These are phyloP conservation scores for Tachypleus tridentatus DNA, from an alignment of 1,140 invertebrate genomes.

Conservation along the genomic window DNA sequence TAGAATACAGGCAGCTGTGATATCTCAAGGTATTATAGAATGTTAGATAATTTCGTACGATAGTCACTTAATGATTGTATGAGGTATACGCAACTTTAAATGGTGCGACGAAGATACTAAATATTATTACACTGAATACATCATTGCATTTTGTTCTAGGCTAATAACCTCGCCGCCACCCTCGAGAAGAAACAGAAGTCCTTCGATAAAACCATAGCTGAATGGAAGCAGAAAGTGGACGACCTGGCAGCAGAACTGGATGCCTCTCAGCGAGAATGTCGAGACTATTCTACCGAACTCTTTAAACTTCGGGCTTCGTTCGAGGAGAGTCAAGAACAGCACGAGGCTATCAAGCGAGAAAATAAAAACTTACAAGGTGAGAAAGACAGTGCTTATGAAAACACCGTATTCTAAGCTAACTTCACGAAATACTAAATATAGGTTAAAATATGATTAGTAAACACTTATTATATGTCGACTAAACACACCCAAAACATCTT, in stretches of 20 bases:
- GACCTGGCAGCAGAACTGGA: slow-evolving; percentile 94
- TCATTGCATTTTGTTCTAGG: slow-evolving; percentile 31
- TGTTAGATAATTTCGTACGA: no score
- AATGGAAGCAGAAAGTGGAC: slow-evolving; percentile 99
- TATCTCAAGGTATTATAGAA: no score
- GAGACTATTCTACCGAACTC: slow-evolving; percentile 97
- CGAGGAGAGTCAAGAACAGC: slow-evolving; percentile 93
- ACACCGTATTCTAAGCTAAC: no score
- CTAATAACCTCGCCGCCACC: slow-evolving; percentile 84
- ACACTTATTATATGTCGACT: no score
- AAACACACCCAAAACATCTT: neutral
- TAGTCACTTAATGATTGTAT: no score
- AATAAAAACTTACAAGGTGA: slow-evolving; percentile 87
- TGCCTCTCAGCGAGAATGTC: slow-evolving; percentile 96
- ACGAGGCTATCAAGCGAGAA: slow-evolving; percentile 94
- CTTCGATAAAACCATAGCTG: slow-evolving; percentile 98
- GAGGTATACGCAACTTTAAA: no score
- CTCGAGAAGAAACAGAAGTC: slow-evolving; percentile 99
- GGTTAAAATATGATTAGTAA: no score
- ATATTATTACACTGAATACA: neutral
- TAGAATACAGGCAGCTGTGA: no score
- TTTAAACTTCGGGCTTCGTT: slow-evolving; percentile 97
- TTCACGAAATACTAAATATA: no score
- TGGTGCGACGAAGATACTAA: no score
- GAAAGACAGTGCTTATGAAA: neutral